Evolutionary conservation across 2,113 vertebrate species (phyloP).

Genomic region (Egretta garzetta): DNA sequence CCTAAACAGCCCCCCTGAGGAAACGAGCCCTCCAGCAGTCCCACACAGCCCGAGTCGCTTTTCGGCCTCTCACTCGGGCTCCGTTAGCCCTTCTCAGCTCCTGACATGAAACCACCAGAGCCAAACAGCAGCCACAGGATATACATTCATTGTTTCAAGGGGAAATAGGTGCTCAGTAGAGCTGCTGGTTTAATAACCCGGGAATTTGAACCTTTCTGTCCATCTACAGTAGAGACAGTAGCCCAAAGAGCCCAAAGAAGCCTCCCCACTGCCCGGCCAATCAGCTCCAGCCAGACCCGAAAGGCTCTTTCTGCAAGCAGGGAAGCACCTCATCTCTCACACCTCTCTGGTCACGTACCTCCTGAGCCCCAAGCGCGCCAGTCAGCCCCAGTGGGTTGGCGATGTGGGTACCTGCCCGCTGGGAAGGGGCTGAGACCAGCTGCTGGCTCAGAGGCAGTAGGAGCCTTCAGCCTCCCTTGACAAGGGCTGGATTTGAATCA

Average conservation of each 20-base stretch:
- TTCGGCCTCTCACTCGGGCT: fast-evolving
- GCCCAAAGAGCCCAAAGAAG: not conserved
- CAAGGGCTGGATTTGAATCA: not conserved
- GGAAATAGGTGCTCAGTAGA: not conserved
- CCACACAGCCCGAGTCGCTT: not conserved
- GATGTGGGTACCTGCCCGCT: fast-evolving
- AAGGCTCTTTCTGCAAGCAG: not conserved
- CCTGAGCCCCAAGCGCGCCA: fast-evolving
- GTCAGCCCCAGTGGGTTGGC: not conserved
- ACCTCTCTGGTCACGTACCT: fast-evolving
- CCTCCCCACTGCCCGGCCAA: fast-evolving
- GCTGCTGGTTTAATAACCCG: not conserved
- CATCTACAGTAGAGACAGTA: not conserved
- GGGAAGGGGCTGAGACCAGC: not conserved
- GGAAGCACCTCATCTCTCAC: not conserved
- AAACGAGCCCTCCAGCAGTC: not conserved
- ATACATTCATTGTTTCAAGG: not conserved
- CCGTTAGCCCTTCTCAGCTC: not conserved
- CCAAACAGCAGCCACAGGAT: not conserved
- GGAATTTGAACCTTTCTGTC: not conserved
- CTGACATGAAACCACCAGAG: not conserved
- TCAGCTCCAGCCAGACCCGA: not conserved
- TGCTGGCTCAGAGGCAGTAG: not conserved
- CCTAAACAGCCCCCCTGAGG: not conserved
- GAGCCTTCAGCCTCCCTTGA: not conserved